Evolutionary conservation across 2,888 invertebrate species (phyloP), one percentile per base, ranked within the genome.

Genomic region (Meandrusa payeni): DNA sequence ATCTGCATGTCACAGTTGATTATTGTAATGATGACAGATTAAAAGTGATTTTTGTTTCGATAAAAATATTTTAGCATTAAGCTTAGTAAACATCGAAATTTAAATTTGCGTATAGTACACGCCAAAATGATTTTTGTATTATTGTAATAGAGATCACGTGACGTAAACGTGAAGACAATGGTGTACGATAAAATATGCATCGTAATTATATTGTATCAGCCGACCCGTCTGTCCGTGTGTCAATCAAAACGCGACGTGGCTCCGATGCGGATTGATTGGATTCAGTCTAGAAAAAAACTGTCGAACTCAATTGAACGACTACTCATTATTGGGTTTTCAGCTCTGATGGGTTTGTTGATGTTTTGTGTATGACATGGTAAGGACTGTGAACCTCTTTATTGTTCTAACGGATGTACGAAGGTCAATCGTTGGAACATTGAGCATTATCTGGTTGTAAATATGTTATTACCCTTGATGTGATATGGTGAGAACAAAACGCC

Each of bases 171-270:
- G n/a, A 13, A 24, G 20, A 44, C 32, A 44, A 44, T 52, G 48
- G 48, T 51, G 54, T 52, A 50, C 68, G 71, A 69, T 70, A 78
- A 80, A 85, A 80, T 76, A 76, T 83, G 86, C 81, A 75, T 69
- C 62, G 83, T 85, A 86, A 85, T 85, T 82, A 83, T 76, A 75
- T 75, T 72, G 81, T 81, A 83, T 81, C 78, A 78, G 69, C 66
- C 66, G 50, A 69, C 61, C 75, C 71, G 81, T 76, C 81, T 59
- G 75, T 81, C 81, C 59, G 70, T 73, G 72, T 59, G 77, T 82
- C 83, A 80, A 73, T 81, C 82, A 78, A 52, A 53, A 46, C 45
- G 50, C 38, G 57, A 56, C 56, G 53, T 44, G 54, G 45, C 54
- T 51, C 46, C 55, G 61, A 60, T 59, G 59, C 54, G 54, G 53